These are phyloP conservation scores for Cotesia congregata DNA, from an alignment of 2,888 invertebrate species.

Conservation along the genomic window DNA sequence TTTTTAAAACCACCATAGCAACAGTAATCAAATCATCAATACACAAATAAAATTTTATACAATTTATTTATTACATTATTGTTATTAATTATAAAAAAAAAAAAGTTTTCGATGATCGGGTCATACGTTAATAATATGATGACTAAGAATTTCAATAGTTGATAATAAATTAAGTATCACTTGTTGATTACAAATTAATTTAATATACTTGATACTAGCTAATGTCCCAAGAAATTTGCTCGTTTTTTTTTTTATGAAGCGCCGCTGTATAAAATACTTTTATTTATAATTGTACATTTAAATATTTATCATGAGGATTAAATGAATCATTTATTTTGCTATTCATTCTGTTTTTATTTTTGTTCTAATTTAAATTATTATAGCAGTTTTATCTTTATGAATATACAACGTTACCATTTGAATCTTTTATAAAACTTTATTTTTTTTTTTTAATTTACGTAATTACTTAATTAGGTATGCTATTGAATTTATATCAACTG, in stretches of 20 bases:
- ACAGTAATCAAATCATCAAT: neutral
- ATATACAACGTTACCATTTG: slow-evolving; percentile 14
- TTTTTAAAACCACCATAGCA: neutral
- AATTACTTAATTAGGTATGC: no score
- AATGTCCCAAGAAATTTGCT: slow-evolving; percentile 72
- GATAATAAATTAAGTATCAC: neutral
- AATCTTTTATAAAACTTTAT: neutral
- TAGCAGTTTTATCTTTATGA: slow-evolving; percentile 20
- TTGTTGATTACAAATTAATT: neutral
- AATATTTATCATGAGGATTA: neutral
- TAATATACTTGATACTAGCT: slow-evolving; percentile 67
- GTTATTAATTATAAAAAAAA: neutral
- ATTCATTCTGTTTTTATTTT: neutral
- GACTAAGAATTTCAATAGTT: neutral
- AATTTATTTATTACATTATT: neutral
- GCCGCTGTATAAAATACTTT: neutral
- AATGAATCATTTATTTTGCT: neutral
- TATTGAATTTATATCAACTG: no score
- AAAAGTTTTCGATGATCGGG: neutral
- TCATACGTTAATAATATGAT: neutral
- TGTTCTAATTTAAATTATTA: neutral
- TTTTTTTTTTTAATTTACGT: neutral
- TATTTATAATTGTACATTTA: neutral
- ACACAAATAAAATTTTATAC: neutral
- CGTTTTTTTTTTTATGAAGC: slow-evolving; percentile 48